phyloP scores from a whole-genome alignment of 2,888 invertebrate genomes.

The Drosophila greeni region DNA sequence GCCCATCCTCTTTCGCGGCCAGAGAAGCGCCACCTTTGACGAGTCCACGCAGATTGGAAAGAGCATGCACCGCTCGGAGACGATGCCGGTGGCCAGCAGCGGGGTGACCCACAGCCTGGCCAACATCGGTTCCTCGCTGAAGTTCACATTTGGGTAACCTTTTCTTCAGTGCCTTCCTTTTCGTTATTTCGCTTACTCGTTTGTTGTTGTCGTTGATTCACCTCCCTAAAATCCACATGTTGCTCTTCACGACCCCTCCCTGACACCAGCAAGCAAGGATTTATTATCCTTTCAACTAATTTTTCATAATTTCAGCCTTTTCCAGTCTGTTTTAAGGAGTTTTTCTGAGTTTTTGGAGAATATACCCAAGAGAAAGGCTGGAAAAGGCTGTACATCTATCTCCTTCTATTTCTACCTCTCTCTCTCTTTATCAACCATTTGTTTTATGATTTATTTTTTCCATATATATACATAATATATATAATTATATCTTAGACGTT shows the following conservation, averaged over 20 bases:
- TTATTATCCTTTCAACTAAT: not conserved
- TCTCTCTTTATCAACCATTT: slow-evolving; percentile 42
- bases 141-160: slow-evolving; percentile 90
- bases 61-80: slow-evolving; percentile 85
- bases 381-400: not conserved
- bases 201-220: slow-evolving; percentile 18
- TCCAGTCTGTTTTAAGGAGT: not conserved
- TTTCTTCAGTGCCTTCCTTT: too few relatives aligned
- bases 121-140: slow-evolving; percentile 89
- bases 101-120: slow-evolving; percentile 87
- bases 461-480: slow-evolving; percentile 30
- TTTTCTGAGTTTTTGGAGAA: not conserved
- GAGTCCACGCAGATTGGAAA: slow-evolving; percentile 79
- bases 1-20: slow-evolving; percentile 84
- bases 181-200: not conserved
- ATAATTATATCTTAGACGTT: slow-evolving; percentile 83
- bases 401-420: slow-evolving; percentile 50
- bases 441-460: slow-evolving; percentile 32
- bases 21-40: slow-evolving; percentile 82
- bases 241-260: slow-evolving; percentile 2
- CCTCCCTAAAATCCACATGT: slow-evolving; percentile 8
- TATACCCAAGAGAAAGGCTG: not conserved
- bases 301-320: not conserved
- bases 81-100: slow-evolving; percentile 84
- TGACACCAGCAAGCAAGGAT: not conserved